A percentile compares a stretch with the other conserved stretches of the same genome.
phyloP scores from a whole-genome alignment of 2,888 invertebrate genomes.

The Toxonevra muliebris region DNA sequence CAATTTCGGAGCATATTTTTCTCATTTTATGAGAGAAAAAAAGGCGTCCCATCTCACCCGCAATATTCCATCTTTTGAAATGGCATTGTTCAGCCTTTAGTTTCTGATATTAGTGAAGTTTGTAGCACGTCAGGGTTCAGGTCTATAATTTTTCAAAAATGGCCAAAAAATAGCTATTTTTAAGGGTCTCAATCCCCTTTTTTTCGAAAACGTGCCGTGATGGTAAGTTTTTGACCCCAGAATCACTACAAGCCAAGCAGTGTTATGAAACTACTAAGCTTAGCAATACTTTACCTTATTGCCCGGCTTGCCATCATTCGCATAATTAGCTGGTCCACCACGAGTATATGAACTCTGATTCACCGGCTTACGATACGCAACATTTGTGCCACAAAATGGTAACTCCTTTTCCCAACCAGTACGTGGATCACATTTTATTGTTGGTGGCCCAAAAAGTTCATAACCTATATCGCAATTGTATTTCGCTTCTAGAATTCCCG shows the following conservation, averaged over 20 bases:
- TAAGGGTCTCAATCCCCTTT: too few relatives aligned
- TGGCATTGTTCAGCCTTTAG: too few relatives aligned
- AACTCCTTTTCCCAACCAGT: constrained; percentile 83
- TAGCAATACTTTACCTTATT: constrained; percentile 65
- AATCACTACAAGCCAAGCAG: neutral
- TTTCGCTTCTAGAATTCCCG: constrained; percentile 73
- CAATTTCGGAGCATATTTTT: too few relatives aligned
- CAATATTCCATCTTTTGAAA: too few relatives aligned
- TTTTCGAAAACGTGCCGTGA: neutral
- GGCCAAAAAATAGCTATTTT: too few relatives aligned
- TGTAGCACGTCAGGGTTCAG: too few relatives aligned
- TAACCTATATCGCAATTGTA: constrained; percentile 90
- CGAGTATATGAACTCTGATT: constrained; percentile 91
- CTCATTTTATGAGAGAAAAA: too few relatives aligned
- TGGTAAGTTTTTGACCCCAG: too few relatives aligned
- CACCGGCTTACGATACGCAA: constrained; percentile 85
- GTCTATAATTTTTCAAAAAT: too few relatives aligned
- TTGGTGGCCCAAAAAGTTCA: constrained; percentile 82
- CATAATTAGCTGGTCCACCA: constrained; percentile 82
- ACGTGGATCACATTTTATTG: constrained; percentile 74
- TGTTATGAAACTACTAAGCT: neutral
- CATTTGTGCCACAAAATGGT: constrained; percentile 90
- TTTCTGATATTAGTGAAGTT: too few relatives aligned
- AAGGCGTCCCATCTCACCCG: too few relatives aligned
- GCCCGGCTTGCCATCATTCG: constrained; percentile 85